phyloP scores from a whole-genome alignment of 2,797 vertebrate species.

The Ctenopoma multispine region DNA sequence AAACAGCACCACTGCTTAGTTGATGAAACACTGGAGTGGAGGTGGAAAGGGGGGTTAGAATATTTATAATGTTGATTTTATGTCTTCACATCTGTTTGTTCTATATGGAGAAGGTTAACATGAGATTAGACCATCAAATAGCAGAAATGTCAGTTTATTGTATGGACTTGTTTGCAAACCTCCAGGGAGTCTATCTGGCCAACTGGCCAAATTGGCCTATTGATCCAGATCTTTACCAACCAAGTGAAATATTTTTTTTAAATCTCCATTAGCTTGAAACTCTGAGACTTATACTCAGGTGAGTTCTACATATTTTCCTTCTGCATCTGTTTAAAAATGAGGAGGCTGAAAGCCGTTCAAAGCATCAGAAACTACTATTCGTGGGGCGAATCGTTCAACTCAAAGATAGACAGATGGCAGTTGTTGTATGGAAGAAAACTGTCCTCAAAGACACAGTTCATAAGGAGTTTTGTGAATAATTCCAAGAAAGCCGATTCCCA shows the following conservation, averaged over 20 bases:
- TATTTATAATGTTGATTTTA: not conserved
- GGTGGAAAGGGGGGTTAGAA: not conserved
- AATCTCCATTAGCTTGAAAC: slow-evolving; percentile 48
- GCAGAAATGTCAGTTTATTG: slow-evolving; percentile 19
- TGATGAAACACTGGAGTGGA: not conserved
- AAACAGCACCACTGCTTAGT: not conserved
- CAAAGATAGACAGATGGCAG: not conserved
- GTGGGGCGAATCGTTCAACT: not conserved
- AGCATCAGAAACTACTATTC: not conserved
- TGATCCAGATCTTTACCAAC: slow-evolving; percentile 49
- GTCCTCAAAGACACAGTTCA: not conserved
- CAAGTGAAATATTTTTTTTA: slow-evolving; percentile 34
- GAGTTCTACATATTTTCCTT: slow-evolving; percentile 9
- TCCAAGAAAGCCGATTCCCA: not conserved
- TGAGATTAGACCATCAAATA: not conserved
- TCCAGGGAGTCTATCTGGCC: slow-evolving; percentile 20
- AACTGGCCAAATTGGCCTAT: slow-evolving; percentile 44
- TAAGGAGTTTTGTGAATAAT: slow-evolving; percentile 4
- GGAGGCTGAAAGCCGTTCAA: slow-evolving; percentile 7
- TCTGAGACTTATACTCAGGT: slow-evolving; percentile 18
- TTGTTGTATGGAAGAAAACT: not conserved
- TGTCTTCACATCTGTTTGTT: slow-evolving; percentile 13
- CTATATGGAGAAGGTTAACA: not conserved
- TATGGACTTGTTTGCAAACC: slow-evolving; percentile 17
- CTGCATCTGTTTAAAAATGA: slow-evolving; percentile 8